Evolutionary conservation across 2,113 vertebrate genomes (phyloP), one percentile per base, ranked within the genome.

Genomic region (Dicaeum eximium): DNA sequence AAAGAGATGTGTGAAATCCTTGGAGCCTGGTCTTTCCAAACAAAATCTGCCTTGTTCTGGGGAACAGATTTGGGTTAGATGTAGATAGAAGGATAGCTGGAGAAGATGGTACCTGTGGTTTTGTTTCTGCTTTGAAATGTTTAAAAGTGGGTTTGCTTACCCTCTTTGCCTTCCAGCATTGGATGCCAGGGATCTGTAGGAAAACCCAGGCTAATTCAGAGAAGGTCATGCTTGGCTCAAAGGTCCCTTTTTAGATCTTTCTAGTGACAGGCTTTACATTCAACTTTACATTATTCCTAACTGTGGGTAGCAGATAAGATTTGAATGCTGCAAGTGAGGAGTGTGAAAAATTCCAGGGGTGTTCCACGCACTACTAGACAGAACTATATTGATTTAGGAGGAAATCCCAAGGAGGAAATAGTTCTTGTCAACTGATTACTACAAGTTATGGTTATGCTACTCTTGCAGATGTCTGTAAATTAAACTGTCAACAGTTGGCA

Each of bases 361-460:
- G 79, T 90, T 88, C 42, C 70, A 58, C 51, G 92, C 75, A 58
- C 90, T 24, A 24, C 66, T 25, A 88, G 82, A 35, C 92, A 95
- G 82, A 93, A 51, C 38, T 82, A 8, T 40, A 73, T 90, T 92
- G 94, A 95, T 94, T 96, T 90, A 96, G 60, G 86, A 95, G 95
- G 94, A 94, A 95, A 90, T 96, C 92, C 92, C 95, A 86, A 74
- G 88, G 94, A 97, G 75, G 82, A 95, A 80, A 93, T 94, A 73
- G 75, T 96, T 95, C 95, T 95, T 96, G 92, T 95, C 94, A 93
- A 62, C 71, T 83, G 95, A 88, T 94, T 73, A 50, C 82, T 90
- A 70, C 79, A 90, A 90, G 94, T 93, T 94, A 92, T 44, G 94
- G 90, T 90, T 92, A 66, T 93, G 82, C 82, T 95, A 51, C 62